Percentiles rank a stretch among this genome's conserved stretches.
These are phyloP conservation scores for Dromococcyx pavoninus DNA, from an alignment of 2,797 vertebrate species.

Conservation along the genomic window DNA sequence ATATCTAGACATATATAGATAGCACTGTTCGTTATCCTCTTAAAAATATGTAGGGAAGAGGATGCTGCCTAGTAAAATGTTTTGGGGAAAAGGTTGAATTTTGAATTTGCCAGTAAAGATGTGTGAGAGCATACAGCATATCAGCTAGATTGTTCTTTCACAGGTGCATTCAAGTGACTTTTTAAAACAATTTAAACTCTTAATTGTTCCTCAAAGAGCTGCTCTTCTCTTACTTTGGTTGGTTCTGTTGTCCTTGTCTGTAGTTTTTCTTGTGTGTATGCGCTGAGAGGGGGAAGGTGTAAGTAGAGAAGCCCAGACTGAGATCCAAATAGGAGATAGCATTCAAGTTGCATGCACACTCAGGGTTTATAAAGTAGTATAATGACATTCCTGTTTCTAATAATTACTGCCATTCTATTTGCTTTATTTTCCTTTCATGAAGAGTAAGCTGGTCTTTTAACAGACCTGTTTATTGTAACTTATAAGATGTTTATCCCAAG, in stretches of 20 bases:
- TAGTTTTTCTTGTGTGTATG: background rate
- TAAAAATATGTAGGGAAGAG: background rate
- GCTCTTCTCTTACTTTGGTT: background rate
- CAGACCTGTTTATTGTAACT: conserved; percentile 2
- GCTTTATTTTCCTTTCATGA: conserved; percentile 11
- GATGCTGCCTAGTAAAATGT: background rate
- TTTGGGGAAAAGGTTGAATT: background rate
- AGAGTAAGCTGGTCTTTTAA: conserved; percentile 26
- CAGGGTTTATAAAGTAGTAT: background rate
- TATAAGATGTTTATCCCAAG: background rate
- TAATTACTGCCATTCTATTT: background rate
- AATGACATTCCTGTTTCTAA: background rate
- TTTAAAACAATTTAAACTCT: background rate
- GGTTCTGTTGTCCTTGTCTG: background rate
- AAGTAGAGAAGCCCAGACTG: background rate
- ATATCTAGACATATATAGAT: background rate
- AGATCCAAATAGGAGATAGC: background rate
- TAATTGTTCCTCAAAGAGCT: background rate
- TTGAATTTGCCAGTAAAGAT: background rate
- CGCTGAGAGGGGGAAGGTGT: background rate
- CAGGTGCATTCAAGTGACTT: background rate
- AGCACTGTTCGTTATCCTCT: background rate
- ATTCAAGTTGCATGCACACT: background rate
- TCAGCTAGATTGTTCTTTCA: background rate
- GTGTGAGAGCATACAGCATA: background rate